Conservation (phyloP, 2,888 invertebrate species). For the Nymphalis urticae region DNA sequence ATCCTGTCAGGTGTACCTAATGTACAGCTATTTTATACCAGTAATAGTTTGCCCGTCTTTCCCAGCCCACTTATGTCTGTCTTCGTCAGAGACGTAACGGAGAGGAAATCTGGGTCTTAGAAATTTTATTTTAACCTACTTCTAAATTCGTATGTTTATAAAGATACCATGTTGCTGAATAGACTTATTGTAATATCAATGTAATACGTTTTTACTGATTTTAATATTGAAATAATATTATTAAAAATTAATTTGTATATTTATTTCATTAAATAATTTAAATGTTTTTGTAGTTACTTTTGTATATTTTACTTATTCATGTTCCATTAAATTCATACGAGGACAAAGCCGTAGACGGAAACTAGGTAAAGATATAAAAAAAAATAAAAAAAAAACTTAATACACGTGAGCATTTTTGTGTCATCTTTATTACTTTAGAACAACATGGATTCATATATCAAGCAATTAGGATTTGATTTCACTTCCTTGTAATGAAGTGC, state of each 20-base stretch:
- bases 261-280: too few species aligned
- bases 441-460: slow-evolving; percentile 50
- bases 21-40: slow-evolving; percentile 27
- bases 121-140: slow-evolving; percentile 32
- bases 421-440: slow-evolving; percentile 34
- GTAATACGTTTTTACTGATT: too few species aligned
- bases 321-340: too few species aligned
- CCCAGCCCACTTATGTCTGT: slow-evolving; percentile 39
- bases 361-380: not conserved
- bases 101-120: slow-evolving; percentile 39
- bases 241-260: too few species aligned
- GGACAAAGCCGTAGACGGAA: too few species aligned
- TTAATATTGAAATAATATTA: too few species aligned
- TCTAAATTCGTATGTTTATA: slow-evolving; percentile 15
- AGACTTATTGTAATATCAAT: not conserved
- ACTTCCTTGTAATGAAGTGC: slow-evolving; percentile 53
- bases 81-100: slow-evolving; percentile 33
- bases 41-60: slow-evolving; percentile 35
- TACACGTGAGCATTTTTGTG: slow-evolving; percentile 18
- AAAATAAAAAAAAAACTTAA: not conserved
- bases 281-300: too few species aligned
- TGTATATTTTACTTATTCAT: too few species aligned
- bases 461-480: slow-evolving; percentile 55
- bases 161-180: not conserved
- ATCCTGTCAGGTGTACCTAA: slow-evolving; percentile 31